A percentile compares a stretch with the other conserved stretches of the same genome.
Evolutionary conservation across 2,888 invertebrate genomes (phyloP).

Genomic region (Strigamia crassipes): DNA sequence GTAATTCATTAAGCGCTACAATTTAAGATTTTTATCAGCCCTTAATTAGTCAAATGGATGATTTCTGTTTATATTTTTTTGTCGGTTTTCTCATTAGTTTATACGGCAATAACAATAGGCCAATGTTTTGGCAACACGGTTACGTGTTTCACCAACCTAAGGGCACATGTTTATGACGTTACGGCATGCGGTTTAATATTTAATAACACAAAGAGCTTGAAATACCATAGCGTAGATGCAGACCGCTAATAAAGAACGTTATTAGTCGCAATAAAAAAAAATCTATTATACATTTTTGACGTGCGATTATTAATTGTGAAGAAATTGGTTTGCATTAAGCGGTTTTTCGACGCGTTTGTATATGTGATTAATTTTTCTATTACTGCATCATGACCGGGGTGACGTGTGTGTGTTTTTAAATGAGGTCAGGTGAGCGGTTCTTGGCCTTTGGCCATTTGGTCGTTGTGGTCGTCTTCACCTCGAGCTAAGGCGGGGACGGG

Average conservation of each 20-base stretch:
- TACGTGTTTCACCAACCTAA: neutral
- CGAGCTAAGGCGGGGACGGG: neutral
- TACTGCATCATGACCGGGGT: slow-evolving; percentile 29
- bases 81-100: neutral
- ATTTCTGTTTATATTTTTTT: neutral
- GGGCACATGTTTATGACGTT: slow-evolving; percentile 11
- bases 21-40: neutral
- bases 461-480: slow-evolving; percentile 18
- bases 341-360: neutral
- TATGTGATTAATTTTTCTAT: slow-evolving; percentile 35
- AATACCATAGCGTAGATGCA: neutral
- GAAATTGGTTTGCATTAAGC: neutral
- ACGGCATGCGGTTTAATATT: neutral
- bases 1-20: neutral
- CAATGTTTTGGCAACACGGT: neutral
- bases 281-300: neutral
- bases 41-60: neutral
- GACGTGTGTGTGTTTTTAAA: slow-evolving; percentile 33
- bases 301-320: neutral
- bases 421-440: slow-evolving; percentile 42
- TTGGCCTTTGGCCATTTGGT: slow-evolving; percentile 40
- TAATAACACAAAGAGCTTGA: neutral
- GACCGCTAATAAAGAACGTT: no score
- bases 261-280: no score
- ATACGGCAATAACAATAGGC: neutral